phyloP scores from a whole-genome alignment of 2,797 vertebrate genomes.

The Poeciliopsis paucimaculata region DNA sequence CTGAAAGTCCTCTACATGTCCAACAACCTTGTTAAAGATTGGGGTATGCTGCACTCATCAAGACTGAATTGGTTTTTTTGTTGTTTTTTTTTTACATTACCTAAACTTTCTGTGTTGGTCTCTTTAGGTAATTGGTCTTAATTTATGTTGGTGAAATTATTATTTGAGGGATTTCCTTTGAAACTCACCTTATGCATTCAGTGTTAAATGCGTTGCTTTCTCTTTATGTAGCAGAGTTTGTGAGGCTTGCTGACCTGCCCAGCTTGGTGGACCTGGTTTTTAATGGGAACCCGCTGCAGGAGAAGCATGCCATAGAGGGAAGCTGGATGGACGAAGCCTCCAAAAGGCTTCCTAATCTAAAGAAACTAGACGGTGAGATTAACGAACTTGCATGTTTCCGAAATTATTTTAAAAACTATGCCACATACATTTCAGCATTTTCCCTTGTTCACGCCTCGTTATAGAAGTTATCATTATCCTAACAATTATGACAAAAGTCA shows the following conservation, averaged over 20 bases:
- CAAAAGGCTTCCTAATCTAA: conserved; percentile 89
- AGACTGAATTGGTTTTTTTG: too few species aligned
- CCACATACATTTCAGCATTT: too few species aligned
- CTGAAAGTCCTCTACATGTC: conserved; percentile 96
- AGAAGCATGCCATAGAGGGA: conserved; percentile 88
- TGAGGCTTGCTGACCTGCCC: conserved; percentile 88
- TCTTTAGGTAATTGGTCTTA: neutral
- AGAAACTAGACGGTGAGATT: conserved; percentile 91
- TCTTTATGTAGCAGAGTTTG: conserved; percentile 86
- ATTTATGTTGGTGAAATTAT: neutral
- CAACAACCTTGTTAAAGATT: conserved; percentile 97
- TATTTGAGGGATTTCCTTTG: neutral
- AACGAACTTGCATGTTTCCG: neutral
- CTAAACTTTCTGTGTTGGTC: neutral
- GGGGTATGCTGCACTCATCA: conserved; percentile 83
- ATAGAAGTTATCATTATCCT: neutral
- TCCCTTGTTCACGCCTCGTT: neutral
- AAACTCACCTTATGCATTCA: neutral
- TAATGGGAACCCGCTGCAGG: conserved; percentile 94
- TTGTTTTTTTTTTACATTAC: neutral
- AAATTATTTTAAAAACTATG: too few species aligned
- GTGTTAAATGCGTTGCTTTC: neutral
- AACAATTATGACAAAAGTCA: too few species aligned
- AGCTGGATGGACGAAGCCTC: conserved; percentile 92
- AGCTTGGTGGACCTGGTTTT: conserved; percentile 92